Conservation (phyloP, 2,113 vertebrate species). For the Rhegmatorhina hoffmannsi region DNA sequence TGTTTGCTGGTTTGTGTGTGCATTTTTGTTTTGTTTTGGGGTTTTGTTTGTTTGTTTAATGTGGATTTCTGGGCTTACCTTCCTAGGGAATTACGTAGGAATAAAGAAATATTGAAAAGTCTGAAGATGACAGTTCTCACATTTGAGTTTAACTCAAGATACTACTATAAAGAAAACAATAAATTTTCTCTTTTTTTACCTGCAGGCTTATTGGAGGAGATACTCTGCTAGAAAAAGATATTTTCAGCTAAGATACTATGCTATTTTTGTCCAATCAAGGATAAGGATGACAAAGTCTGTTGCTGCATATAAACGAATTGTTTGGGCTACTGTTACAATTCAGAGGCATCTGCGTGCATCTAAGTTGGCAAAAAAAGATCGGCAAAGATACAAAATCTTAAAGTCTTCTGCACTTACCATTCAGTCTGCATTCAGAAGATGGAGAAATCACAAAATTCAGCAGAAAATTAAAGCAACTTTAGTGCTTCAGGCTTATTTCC, state of each 20-base stretch:
- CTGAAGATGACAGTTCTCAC: neutral
- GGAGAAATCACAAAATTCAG: slow-evolving; percentile 72
- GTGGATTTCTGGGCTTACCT: neutral
- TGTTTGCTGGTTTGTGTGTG: too few species aligned
- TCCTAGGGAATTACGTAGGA: neutral
- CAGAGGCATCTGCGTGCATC: slow-evolving; percentile 75
- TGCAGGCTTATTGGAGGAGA: slow-evolving; percentile 83
- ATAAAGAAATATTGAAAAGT: neutral
- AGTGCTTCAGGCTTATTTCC: slow-evolving; percentile 81
- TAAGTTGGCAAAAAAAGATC: slow-evolving; percentile 66
- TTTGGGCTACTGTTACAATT: slow-evolving; percentile 75
- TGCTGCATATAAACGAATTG: slow-evolving; percentile 66
- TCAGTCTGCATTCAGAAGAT: slow-evolving; percentile 80
- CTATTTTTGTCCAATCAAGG: slow-evolving; percentile 80
- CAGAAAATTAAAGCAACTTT: slow-evolving; percentile 66
- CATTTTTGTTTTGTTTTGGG: too few species aligned
- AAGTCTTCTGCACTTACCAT: slow-evolving; percentile 72
- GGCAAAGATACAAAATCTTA: slow-evolving; percentile 64
- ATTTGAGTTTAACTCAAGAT: neutral
- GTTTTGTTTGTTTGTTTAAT: neutral
- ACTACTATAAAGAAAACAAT: neutral
- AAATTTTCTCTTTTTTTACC: neutral
- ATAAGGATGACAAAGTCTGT: slow-evolving; percentile 80
- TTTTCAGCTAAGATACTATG: slow-evolving; percentile 70
- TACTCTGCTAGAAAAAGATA: slow-evolving; percentile 73